These are phyloP conservation scores for Edolisoma coerulescens DNA, from an alignment of 2,113 vertebrate species.

Conservation along the genomic window DNA sequence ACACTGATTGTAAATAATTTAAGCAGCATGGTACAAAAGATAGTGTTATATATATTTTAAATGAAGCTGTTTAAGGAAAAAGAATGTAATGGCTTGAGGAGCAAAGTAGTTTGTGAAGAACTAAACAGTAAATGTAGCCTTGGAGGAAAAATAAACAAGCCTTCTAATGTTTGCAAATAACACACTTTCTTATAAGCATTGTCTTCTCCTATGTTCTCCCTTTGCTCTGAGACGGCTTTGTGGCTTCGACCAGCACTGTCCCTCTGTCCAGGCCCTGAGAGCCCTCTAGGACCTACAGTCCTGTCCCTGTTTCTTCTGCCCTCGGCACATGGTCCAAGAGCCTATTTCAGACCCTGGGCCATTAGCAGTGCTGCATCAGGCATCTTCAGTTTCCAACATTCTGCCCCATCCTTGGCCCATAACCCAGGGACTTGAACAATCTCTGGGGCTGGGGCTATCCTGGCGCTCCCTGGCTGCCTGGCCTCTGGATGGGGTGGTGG, in stretches of 20 bases:
- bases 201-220: background rate
- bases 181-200: background rate
- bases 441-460: background rate
- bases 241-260: background rate
- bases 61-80: background rate
- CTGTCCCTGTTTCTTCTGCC: background rate
- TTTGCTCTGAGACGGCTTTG: background rate
- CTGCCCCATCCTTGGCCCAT: accelerated
- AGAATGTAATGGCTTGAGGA: background rate
- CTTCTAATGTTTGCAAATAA: background rate
- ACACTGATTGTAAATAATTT: conserved; percentile 12
- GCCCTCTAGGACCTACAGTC: background rate
- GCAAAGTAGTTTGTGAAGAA: background rate
- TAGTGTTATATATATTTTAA: background rate
- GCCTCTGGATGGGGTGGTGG: background rate
- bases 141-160: background rate
- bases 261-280: background rate
- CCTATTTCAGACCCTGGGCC: background rate
- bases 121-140: background rate
- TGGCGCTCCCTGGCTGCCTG: accelerated
- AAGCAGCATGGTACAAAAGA: background rate
- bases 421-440: background rate
- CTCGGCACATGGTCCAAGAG: accelerated
- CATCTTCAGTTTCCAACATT: background rate
- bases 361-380: too few species aligned